Evolutionary conservation across 2,888 invertebrate species (phyloP), one percentile per base, ranked within the genome.

Genomic region (Drosophila kuntzei): DNA sequence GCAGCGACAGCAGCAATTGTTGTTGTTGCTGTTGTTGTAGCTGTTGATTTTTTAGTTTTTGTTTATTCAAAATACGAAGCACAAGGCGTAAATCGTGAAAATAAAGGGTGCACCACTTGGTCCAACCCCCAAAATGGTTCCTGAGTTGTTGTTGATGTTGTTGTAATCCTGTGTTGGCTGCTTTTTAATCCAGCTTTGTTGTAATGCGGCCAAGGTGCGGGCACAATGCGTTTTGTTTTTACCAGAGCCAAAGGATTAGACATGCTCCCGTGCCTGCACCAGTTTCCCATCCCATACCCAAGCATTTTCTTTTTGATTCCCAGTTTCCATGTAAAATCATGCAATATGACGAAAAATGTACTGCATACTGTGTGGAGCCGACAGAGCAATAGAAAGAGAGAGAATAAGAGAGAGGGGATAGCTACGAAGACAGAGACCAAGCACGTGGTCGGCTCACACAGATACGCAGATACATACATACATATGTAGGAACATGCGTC

Each of bases 121-220:
- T 69, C 29, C 70, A 71, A 64, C 72, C 65, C 72, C 65, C 5
- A 43, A 63, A 29, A 36, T 37, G 9, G 41, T 59, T 57, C n/a
- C n/a, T n/a, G n/a, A n/a, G 41, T 41, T 73, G 55, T 34, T 46
- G 47, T 54, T 51, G 29, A 32, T 71, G 44, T 76, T 60, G 62
- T 60, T 80, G 72, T 76, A 81, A 84, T 84, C 73, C 53, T 64
- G 69, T 71, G 73, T 76, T 70, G 67, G 60, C 76, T 83, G 67
- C 79, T 71, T 79, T 71, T 80, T 80, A 73, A 81, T 73, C 76
- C 76, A 27, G 65, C 64, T 73, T 70, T 87, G 78, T 78, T 82
- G 72, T 85, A 79, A 71, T 73, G 60, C 60, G 34, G 41, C 68
- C 46, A 70, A 65, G 60, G 58, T 61, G 55, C 49, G 20, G 34